Percentiles rank a stretch among this genome's conserved stretches.
Conservation (phyloP, 1,140 invertebrate genomes). For the Cydia fagiglandana region DNA sequence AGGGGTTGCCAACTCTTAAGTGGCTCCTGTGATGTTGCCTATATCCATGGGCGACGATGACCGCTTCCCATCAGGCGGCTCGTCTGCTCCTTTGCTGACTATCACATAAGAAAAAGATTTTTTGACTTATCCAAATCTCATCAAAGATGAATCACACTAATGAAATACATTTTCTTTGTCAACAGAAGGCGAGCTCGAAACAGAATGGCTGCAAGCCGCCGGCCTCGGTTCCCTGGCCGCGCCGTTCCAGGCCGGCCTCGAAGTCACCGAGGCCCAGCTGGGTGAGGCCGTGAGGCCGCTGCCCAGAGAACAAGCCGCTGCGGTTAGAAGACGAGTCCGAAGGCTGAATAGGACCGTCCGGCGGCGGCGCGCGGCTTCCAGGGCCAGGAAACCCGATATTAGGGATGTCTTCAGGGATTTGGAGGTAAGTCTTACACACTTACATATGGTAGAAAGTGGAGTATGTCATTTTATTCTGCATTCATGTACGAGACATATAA, state of each 20-base stretch:
- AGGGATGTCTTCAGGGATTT: slow-evolving; percentile 89
- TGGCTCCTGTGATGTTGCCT: too few relatives aligned
- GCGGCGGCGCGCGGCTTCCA: slow-evolving; percentile 79
- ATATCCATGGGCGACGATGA: too few relatives aligned
- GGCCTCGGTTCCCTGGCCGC: slow-evolving; percentile 72
- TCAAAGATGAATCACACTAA: too few relatives aligned
- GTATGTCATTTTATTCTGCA: background rate
- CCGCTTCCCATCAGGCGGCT: too few relatives aligned
- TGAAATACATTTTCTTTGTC: slow-evolving; percentile 37
- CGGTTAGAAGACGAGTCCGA: slow-evolving; percentile 86
- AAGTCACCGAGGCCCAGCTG: slow-evolving; percentile 76
- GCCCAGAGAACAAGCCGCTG: slow-evolving; percentile 85
- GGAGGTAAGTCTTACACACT: slow-evolving; percentile 77
- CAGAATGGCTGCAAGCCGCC: slow-evolving; percentile 76
- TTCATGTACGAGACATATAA: background rate
- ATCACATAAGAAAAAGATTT: too few relatives aligned
- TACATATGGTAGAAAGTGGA: background rate
- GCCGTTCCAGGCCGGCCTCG: slow-evolving; percentile 73
- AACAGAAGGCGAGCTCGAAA: slow-evolving; percentile 77
- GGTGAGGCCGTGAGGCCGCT: slow-evolving; percentile 74
- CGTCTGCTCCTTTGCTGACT: too few relatives aligned
- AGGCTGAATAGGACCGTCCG: slow-evolving; percentile 89
- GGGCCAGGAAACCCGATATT: slow-evolving; percentile 85
- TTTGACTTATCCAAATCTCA: too few relatives aligned
- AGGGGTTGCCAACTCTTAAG: too few relatives aligned